Evolutionary conservation across 2,797 vertebrate species (phyloP).

Genomic region (Rhinogobio ventralis): DNA sequence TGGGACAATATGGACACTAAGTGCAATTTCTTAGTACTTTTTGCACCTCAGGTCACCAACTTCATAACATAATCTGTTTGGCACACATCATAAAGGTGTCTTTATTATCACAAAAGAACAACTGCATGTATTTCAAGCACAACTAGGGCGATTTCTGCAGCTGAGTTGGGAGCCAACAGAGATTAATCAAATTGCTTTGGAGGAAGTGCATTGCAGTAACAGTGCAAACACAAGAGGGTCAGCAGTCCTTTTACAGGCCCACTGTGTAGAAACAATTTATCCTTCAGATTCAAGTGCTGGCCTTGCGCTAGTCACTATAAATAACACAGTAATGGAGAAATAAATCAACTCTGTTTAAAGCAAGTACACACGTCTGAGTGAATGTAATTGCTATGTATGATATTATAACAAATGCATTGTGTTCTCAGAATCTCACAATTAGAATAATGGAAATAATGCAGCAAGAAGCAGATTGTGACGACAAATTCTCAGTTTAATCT

Average conservation of each 20-base stretch:
- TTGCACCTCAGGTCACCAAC: background rate
- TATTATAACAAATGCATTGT: conserved; percentile 21
- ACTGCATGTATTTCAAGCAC: conserved; percentile 29
- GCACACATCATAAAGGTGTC: background rate
- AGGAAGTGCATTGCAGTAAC: conserved; percentile 39
- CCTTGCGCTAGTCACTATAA: conserved; percentile 35
- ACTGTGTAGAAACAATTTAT: conserved; percentile 45
- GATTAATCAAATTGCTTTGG: conserved; percentile 41
- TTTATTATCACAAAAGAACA: conserved; percentile 1
- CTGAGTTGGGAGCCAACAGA: conserved; percentile 1
- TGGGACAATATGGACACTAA: background rate
- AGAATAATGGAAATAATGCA: conserved; percentile 2
- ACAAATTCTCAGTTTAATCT: background rate
- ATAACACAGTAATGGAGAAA: conserved; percentile 40
- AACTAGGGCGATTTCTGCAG: conserved; percentile 3
- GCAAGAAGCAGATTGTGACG: background rate
- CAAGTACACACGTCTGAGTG: conserved; percentile 19
- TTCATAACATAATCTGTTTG: background rate
- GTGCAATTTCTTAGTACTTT: background rate
- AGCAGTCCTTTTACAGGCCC: conserved; percentile 31
- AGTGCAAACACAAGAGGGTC: conserved; percentile 43
- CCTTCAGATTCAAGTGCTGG: conserved; percentile 50
- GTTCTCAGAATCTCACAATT: conserved; percentile 14
- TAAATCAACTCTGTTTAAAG: conserved; percentile 36
- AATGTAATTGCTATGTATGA: conserved; percentile 31